Base-by-base conservation (phyloP, 1,140 invertebrate species). In the Sinella curviseta region DNA sequence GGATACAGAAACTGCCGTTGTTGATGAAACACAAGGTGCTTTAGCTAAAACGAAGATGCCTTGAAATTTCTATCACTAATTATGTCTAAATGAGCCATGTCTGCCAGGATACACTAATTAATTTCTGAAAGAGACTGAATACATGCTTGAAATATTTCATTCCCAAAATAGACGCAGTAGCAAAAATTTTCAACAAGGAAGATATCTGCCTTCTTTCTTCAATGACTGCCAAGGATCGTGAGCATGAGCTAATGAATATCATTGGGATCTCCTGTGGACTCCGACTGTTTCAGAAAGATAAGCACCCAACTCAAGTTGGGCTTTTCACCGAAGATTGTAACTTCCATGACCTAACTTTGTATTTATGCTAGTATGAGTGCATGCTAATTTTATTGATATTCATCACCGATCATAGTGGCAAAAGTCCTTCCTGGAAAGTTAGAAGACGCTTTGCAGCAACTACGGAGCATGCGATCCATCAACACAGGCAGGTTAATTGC, bases 11-110 rank as follows among this genome's bases (percentile, higher is more conserved):
- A 28, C 30, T 8, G 0, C 70, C 20, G 70, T 78, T 28, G 57
- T 81, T 54, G 73, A 76, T 20, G 80, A 77, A 34, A 81, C 80
- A 8, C 76, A 78, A 33, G 77, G 77, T 77, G 75, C 12, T 20
- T 3, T 30, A 17, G 30, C 2, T 14, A 70, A 70, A 48, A 12
- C 39, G 8, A 12, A 12, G 8, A 8, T 48, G 39, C 39, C 20
- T 20, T 48, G 39, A 8, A 48, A 48, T 12, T 48, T 20, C 39
- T 48, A 48, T 48, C 39, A n/a, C n/a, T n/a, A n/a, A n/a, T n/a
- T n/a, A n/a, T n/a, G n/a, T n/a, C n/a, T n/a, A n/a, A n/a, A n/a
- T n/a, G n/a, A n/a, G n/a, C n/a, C n/a, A n/a, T n/a, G n/a, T n/a
- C n/a, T n/a, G n/a, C n/a, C n/a, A n/a, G n/a, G n/a, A n/a, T n/a